Conservation (phyloP, 2,888 invertebrate species). For the Cyrtodaria siliqua region DNA sequence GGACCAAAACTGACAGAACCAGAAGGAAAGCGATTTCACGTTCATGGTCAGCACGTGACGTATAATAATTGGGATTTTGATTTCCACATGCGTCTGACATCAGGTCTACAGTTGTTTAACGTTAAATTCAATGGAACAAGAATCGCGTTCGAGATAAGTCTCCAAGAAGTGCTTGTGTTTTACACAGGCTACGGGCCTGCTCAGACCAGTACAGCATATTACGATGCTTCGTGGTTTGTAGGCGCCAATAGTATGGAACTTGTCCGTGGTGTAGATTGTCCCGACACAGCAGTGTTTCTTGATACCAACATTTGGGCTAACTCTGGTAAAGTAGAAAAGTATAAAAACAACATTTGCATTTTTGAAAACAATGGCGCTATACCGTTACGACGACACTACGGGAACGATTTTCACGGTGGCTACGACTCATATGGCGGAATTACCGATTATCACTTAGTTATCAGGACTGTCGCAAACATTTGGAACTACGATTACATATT, state of each 20-base stretch:
- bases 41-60: slow-evolving; percentile 73
- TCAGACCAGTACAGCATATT: slow-evolving; percentile 64
- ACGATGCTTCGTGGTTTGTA: slow-evolving; percentile 71
- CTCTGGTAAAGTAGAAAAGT: slow-evolving; percentile 39
- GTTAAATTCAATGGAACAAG: slow-evolving; percentile 73
- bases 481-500: slow-evolving; percentile 81
- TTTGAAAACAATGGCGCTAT: slow-evolving; percentile 76
- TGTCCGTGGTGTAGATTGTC: slow-evolving; percentile 80
- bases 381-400: slow-evolving; percentile 76
- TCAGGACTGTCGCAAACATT: slow-evolving; percentile 72
- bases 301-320: slow-evolving; percentile 67
- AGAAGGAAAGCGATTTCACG: slow-evolving; percentile 76
- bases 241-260: slow-evolving; percentile 73
- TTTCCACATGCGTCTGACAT: slow-evolving; percentile 67
- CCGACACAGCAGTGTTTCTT: slow-evolving; percentile 74
- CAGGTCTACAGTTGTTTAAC: slow-evolving; percentile 74
- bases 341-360: slow-evolving; percentile 73
- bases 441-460: slow-evolving; percentile 70
- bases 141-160: slow-evolving; percentile 78
- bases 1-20: slow-evolving; percentile 77
- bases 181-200: slow-evolving; percentile 75
- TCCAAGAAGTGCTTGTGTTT: slow-evolving; percentile 75
- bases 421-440: slow-evolving; percentile 70
- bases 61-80: slow-evolving; percentile 81
- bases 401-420: slow-evolving; percentile 55